Base-by-base conservation (phyloP, 2,888 invertebrate species). In the Acleris cristana region DNA sequence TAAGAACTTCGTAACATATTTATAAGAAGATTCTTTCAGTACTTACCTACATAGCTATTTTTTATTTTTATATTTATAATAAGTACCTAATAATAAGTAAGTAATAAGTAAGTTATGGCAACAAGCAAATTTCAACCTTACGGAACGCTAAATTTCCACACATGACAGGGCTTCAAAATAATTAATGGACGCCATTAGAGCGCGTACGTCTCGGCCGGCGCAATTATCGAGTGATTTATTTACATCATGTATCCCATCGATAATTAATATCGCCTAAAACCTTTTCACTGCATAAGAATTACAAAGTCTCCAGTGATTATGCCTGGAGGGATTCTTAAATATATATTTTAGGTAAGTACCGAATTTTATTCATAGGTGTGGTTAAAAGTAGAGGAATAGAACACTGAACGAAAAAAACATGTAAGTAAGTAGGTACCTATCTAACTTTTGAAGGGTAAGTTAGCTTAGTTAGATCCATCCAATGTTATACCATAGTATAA, bases 211-310 rank as follows among this genome's bases (percentile, higher is more conserved):
- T 55, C 56, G 34, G 57, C 69, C 62, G 69, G 68, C 71, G 76
- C 74, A 82, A 81, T 81, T 81, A 81, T 70, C 71, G 55, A 49
- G 70, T 78, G 71, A 81, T 82, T 81, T 80, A 81, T 82, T 77
- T 76, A 76, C 78, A 74, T 80, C 80, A 81, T 58, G 59, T 66
- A 70, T 73, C 75, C 74, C 72, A 71, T 72, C 73, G 63, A 74
- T 77, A 74, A 77, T 74, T 78, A 80, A 76, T 79, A 76, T 74
- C 70, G 55, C 48, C 48, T 58, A 45, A 48, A 53, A 54, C 26
- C 40, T 45, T 58, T 54, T 58, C 23, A 54, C 26, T 8, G 55
- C 34, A 16, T 58, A 45, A 44, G 48, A 58, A 48, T 45, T 58
- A 58, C 48, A 3, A 48, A 18, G 23, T 45, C 45, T 48, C 16